Base-by-base conservation (phyloP, 2,113 vertebrate genomes). In the Plecturocebus donacophilus region DNA sequence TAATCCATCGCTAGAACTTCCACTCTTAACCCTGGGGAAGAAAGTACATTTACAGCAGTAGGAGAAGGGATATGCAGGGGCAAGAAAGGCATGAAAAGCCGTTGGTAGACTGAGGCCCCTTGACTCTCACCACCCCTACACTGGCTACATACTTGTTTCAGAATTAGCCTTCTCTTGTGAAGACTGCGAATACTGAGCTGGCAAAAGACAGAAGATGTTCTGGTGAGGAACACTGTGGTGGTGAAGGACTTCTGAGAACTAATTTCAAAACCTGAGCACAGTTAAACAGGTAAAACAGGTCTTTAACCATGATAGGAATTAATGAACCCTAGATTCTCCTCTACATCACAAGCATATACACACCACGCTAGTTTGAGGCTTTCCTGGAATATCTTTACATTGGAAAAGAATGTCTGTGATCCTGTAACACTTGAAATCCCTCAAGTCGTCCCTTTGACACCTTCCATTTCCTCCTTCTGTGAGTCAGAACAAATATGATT, bases 321-420 rank as follows among this genome's bases (percentile, higher is more conserved):
- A 76, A 38, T 73, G 49, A 91, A n/a, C 79, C 45, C 76, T 77
- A n/a, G 64, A 66, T 94, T 85, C 23, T 25, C 38, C 84, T 32
- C 87, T 23, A 71, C 14, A 38, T 81, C 56, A 68, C 0, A 23
- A 91, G 49, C 76, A 20, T 75, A 12, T 10, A 13, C 27, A 54
- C 32, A 42, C 19, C 49, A 40, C n/a, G n/a, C 11, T 6, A 2
- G n/a, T 54, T 25, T 14, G 83, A 54, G 38, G n/a, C 56, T 71
- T 95, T 54, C 49, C 32, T 61, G 79, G 42, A 61, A 64, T 20
- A 9, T 71, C n/a, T 66, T 91, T 76, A 91, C 32, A 0, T 68
- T 84, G 82, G 87, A 81, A 86, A 94, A 94, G 30, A 88, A 45
- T 81, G 71, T 71, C 35, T 92, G 86, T 87, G 64, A 11, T 88